Evolutionary conservation across 2,113 vertebrate genomes (phyloP).

Genomic region (Pan paniscus): DNA sequence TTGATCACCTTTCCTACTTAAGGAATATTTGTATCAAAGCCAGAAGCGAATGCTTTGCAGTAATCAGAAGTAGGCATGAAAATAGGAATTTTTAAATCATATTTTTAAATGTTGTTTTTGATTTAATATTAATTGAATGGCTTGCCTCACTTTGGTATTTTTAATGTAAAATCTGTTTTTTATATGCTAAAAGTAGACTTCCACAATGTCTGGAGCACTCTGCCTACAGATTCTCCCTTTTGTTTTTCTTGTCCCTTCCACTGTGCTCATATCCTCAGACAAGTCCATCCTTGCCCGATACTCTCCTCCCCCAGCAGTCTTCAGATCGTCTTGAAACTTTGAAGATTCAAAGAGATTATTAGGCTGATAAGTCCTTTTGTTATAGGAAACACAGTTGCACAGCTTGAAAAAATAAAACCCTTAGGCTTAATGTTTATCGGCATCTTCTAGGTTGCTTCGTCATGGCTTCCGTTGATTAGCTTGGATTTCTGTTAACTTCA

Average conservation of each 20-base stretch:
- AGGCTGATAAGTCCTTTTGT: not conserved
- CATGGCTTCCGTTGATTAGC: not conserved
- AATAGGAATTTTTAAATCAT: not conserved
- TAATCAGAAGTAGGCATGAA: not conserved
- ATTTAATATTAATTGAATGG: not conserved
- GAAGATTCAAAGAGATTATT: not conserved
- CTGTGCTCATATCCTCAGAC: not conserved
- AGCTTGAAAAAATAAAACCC: not conserved
- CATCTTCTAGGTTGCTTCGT: not conserved
- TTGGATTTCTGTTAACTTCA: not conserved
- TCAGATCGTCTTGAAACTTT: not conserved
- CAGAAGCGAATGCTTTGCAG: not conserved
- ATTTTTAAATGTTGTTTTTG: not conserved
- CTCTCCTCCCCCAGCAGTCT: not conserved
- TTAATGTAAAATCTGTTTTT: not conserved
- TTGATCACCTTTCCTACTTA: not conserved
- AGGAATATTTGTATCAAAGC: not conserved
- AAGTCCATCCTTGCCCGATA: not conserved
- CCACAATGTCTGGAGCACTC: not conserved
- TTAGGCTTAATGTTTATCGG: not conserved
- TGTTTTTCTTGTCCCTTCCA: not conserved
- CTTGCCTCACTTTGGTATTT: not conserved
- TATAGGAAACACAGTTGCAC: not conserved
- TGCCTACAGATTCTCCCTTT: not conserved
- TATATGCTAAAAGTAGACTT: not conserved